Evolutionary conservation across 2,797 vertebrate genomes (phyloP).

Genomic region (Hydrophis major): DNA sequence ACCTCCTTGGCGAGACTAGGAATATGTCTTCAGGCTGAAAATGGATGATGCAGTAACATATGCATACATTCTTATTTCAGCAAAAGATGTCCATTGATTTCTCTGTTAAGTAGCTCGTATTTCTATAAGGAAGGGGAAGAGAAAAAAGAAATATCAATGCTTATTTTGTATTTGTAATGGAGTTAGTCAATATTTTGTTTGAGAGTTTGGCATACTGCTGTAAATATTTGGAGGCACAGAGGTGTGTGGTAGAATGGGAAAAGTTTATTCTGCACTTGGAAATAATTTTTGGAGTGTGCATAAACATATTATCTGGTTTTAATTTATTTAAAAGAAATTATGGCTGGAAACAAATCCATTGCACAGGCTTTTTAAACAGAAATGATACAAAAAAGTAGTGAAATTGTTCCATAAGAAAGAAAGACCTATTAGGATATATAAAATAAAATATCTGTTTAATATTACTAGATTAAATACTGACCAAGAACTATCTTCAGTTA

Average conservation of each 20-base stretch:
- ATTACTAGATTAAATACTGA: background rate
- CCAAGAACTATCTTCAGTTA: background rate
- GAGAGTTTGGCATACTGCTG: background rate
- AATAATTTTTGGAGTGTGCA: background rate
- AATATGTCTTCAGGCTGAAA: background rate
- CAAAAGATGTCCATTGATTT: background rate
- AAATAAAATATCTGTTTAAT: background rate
- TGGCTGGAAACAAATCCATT: background rate
- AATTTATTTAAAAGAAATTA: background rate
- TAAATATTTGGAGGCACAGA: background rate
- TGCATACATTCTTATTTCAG: background rate
- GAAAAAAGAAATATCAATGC: background rate
- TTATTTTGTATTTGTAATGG: background rate
- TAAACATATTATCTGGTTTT: background rate
- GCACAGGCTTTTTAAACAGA: background rate
- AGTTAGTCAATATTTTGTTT: background rate
- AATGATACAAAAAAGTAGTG: background rate
- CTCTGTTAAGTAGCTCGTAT: background rate
- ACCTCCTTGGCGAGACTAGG: background rate
- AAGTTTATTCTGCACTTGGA: background rate
- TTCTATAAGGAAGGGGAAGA: background rate
- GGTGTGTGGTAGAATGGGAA: background rate
- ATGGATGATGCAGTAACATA: background rate
- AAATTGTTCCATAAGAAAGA: background rate
- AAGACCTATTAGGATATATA: background rate